Conservation (phyloP, 2,888 invertebrate genomes). For the Adelognathus sp. region DNA sequence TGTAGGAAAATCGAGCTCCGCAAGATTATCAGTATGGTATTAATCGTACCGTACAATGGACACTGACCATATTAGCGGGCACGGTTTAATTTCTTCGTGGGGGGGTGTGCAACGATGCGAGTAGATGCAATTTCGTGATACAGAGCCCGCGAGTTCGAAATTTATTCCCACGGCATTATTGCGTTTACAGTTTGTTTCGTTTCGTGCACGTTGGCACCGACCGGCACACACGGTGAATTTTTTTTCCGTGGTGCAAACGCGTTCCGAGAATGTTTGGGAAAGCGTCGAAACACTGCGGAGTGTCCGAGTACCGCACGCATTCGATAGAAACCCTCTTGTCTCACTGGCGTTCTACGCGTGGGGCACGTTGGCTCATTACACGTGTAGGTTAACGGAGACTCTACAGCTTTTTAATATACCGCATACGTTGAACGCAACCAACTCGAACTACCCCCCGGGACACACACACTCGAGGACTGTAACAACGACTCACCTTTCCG, state of each 20-base stretch:
- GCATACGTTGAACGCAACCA: constrained; percentile 10
- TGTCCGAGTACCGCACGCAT: neutral
- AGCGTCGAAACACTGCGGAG: constrained; percentile 14
- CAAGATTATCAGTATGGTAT: neutral
- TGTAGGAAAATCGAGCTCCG: neutral
- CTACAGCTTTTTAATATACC: neutral
- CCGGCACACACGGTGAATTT: constrained; percentile 35
- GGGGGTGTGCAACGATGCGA: constrained; percentile 35
- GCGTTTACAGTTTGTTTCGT: constrained; percentile 21
- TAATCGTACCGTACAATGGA: neutral
- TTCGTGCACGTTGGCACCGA: constrained; percentile 7
- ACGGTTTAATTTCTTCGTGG: constrained; percentile 22
- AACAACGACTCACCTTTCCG: constrained; percentile 38
- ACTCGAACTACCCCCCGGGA: constrained; percentile 42
- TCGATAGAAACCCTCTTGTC: constrained; percentile 15
- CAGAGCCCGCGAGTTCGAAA: neutral
- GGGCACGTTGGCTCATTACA: constrained; percentile 42
- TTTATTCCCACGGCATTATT: constrained; percentile 55
- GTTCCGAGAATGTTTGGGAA: constrained; percentile 32
- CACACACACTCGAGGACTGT: constrained; percentile 29
- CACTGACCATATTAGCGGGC: neutral
- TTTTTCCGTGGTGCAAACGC: constrained; percentile 13
- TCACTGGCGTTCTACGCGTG: constrained; percentile 22
- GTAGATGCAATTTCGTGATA: constrained; percentile 43
- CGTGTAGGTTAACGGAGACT: constrained; percentile 20